Conservation (phyloP, 1,140 invertebrate species). For the Atta texana region DNA sequence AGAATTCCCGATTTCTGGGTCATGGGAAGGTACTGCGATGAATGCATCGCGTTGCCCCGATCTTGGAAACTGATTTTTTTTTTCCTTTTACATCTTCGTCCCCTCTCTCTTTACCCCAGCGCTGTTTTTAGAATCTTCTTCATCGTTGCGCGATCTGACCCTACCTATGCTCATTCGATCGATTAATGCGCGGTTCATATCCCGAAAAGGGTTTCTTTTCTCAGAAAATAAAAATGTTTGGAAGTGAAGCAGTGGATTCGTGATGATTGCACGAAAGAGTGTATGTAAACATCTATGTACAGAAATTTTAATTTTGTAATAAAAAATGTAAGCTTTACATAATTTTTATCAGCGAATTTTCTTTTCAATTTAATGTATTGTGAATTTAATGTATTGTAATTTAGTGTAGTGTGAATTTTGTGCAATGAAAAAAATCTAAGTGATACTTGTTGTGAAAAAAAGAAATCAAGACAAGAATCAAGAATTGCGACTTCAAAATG, state of each 20-base stretch:
- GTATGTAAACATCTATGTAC: not conserved
- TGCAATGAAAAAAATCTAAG: not conserved
- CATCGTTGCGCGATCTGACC: conserved; percentile 53
- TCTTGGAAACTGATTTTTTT: conserved; percentile 85
- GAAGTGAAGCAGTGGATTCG: conserved; percentile 25
- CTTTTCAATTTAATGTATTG: not conserved
- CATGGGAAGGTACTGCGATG: conserved; percentile 83
- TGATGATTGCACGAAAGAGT: conserved; percentile 22
- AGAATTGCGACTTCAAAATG: not conserved
- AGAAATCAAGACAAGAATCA: not conserved
- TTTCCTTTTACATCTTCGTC: conserved; percentile 75
- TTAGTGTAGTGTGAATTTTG: not conserved
- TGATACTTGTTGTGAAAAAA: not conserved
- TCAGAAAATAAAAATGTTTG: conserved; percentile 33
- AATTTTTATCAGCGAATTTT: not conserved
- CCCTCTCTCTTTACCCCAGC: conserved; percentile 47
- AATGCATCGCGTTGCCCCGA: conserved; percentile 78
- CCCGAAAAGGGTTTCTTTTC: conserved; percentile 77
- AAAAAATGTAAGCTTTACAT: not conserved
- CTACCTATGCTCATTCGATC: conserved; percentile 65
- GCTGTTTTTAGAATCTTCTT: conserved; percentile 46
- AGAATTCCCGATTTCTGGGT: conserved; percentile 84
- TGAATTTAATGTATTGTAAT: not conserved
- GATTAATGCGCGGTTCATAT: conserved; percentile 65
- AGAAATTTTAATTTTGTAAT: conserved; percentile 9